phyloP scores from a whole-genome alignment of 1,140 invertebrate genomes.

The Cydia splendana region DNA sequence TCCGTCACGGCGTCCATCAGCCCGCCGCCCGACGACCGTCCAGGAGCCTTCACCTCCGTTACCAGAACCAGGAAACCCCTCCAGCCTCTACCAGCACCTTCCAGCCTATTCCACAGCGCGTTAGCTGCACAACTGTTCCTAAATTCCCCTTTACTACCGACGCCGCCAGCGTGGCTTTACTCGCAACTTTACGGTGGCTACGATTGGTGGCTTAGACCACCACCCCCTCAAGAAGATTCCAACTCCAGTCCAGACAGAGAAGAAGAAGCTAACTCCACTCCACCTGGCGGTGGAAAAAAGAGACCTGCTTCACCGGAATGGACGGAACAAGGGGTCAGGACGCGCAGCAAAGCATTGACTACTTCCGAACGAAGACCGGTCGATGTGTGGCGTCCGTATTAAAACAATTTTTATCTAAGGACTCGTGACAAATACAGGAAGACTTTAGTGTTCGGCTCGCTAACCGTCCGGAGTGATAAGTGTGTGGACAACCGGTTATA shows the following conservation, averaged over 20 bases:
- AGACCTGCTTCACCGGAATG: constrained; percentile 71
- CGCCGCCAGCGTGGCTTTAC: constrained; percentile 87
- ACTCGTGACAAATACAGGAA: constrained; percentile 46
- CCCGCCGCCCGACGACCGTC: constrained; percentile 75
- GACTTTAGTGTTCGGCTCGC: constrained; percentile 45
- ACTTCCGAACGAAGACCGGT: constrained; percentile 70
- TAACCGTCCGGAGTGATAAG: constrained; percentile 54
- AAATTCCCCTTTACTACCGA: constrained; percentile 85
- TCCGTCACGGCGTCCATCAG: constrained; percentile 83
- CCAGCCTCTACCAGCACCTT: constrained; percentile 72
- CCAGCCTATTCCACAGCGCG: constrained; percentile 83
- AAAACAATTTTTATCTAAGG: constrained; percentile 57
- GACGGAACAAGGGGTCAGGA: constrained; percentile 66
- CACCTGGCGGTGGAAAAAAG: constrained; percentile 72
- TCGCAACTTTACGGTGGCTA: constrained; percentile 84
- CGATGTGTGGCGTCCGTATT: constrained; percentile 83
- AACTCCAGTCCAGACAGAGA: constrained; percentile 72
- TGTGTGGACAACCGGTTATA: constrained; percentile 40
- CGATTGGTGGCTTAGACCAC: constrained; percentile 83
- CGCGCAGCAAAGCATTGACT: constrained; percentile 73
- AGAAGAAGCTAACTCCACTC: constrained; percentile 63
- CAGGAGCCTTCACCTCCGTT: constrained; percentile 78
- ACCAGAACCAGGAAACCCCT: constrained; percentile 71
- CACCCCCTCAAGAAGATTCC: constrained; percentile 69
- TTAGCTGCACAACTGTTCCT: constrained; percentile 85